Conservation (phyloP, 2,888 invertebrate species). For the Polia nebulosa region DNA sequence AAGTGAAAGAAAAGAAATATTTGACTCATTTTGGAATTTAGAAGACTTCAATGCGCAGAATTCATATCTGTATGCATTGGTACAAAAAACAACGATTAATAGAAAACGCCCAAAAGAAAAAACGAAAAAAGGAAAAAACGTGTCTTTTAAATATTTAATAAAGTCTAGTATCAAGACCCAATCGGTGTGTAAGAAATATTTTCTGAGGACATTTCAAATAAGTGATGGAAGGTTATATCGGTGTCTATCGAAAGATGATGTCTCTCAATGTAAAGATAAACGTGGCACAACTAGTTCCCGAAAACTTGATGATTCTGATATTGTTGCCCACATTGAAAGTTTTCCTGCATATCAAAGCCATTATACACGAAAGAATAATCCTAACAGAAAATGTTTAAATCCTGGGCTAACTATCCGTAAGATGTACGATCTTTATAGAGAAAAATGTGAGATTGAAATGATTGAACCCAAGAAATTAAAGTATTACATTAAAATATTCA, state of each 20-base stretch:
- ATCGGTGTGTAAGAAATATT: slow-evolving; percentile 44
- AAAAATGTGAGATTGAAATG: slow-evolving; percentile 48
- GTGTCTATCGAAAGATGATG: slow-evolving; percentile 51
- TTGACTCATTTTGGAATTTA: slow-evolving; percentile 45
- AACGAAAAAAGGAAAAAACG: slow-evolving; percentile 35
- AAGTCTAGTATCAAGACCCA: slow-evolving; percentile 39
- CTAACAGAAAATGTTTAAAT: slow-evolving; percentile 63
- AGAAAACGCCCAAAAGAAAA: slow-evolving; percentile 60
- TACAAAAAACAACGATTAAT: slow-evolving; percentile 45
- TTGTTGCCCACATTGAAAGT: slow-evolving; percentile 54
- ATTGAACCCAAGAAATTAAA: slow-evolving; percentile 48
- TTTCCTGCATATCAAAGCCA: slow-evolving; percentile 66
- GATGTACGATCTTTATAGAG: slow-evolving; percentile 59
- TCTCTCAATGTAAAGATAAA: slow-evolving; percentile 57
- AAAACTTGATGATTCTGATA: slow-evolving; percentile 53
- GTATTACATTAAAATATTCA: slow-evolving; percentile 51
- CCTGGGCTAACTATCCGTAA: slow-evolving; percentile 48
- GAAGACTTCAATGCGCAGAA: slow-evolving; percentile 58
- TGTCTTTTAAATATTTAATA: slow-evolving; percentile 33
- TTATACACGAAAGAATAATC: slow-evolving; percentile 63
- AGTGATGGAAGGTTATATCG: slow-evolving; percentile 55
- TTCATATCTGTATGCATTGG: slow-evolving; percentile 58
- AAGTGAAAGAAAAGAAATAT: slow-evolving; percentile 52
- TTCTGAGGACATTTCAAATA: slow-evolving; percentile 42
- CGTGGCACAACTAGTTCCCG: slow-evolving; percentile 58